Percentiles rank a stretch among this genome's conserved stretches.
These are phyloP conservation scores for Galeopsomyia nigrocyanea DNA, from an alignment of 2,888 invertebrate species.

Conservation along the genomic window DNA sequence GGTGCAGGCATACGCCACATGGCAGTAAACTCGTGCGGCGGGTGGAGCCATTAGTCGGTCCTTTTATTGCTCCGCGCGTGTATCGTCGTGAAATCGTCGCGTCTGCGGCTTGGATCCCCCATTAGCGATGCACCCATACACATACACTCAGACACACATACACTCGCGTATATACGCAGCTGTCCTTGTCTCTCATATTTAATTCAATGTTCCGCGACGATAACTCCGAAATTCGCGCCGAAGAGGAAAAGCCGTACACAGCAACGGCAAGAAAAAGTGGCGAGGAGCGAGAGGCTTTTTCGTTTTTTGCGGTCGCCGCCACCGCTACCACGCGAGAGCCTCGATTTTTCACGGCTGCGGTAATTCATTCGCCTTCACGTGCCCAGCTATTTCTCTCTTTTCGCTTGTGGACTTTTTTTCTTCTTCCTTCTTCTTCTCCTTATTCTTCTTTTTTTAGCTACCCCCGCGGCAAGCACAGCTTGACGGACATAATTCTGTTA, in stretches of 20 bases:
- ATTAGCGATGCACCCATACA: conserved; percentile 31
- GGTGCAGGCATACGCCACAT: no score
- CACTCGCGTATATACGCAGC: conserved; percentile 55
- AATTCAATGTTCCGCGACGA: conserved; percentile 60
- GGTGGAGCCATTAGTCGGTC: conserved; percentile 25
- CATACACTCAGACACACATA: no score
- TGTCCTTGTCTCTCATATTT: conserved; percentile 59
- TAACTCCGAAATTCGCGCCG: conserved; percentile 54
- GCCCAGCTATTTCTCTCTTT: conserved; percentile 9
- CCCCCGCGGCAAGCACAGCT: neutral
- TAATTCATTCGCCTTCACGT: conserved; percentile 36
- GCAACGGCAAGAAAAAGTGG: no score
- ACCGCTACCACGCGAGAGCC: neutral
- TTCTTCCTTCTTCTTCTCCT: neutral
- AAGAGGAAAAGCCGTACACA: conserved; percentile 26
- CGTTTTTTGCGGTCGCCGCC: neutral
- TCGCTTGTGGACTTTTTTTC: neutral
- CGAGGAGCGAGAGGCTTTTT: neutral
- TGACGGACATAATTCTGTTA: conserved; percentile 16
- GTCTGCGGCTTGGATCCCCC: conserved; percentile 1
- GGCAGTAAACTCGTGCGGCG: no score
- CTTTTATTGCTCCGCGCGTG: conserved; percentile 7
- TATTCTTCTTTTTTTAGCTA: neutral
- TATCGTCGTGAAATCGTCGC: neutral
- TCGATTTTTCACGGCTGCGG: conserved; percentile 32